Percentiles rank a stretch among this genome's conserved stretches.
Conservation (phyloP, 2,888 invertebrate genomes). For the Drosophila mercatorum region DNA sequence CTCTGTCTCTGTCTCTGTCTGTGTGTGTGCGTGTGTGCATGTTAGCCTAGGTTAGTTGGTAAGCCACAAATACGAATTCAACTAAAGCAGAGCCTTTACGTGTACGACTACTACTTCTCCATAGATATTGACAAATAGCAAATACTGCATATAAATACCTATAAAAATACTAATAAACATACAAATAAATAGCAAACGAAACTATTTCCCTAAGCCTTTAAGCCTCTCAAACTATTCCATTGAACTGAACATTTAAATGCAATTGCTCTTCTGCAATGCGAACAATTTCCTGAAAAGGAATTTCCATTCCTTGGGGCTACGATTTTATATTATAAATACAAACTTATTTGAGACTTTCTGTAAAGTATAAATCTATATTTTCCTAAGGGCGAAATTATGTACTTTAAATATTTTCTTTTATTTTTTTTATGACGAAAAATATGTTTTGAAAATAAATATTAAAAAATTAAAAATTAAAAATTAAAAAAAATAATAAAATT, state of each 20-base stretch:
- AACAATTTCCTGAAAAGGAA: neutral
- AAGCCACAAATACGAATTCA: conserved; percentile 33
- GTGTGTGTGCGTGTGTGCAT: conserved; percentile 8
- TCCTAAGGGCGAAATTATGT: no score
- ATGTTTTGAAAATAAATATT: no score
- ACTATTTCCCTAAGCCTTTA: conserved; percentile 3
- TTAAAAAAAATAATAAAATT: no score
- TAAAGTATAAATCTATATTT: no score
- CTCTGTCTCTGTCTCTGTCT: conserved; percentile 12
- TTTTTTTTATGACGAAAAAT: no score
- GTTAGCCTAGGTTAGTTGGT: conserved; percentile 24
- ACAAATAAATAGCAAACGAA: neutral
- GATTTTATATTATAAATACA: neutral
- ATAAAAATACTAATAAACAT: conserved; percentile 1
- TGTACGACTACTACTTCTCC: conserved; percentile 35
- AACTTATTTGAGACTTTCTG: neutral
- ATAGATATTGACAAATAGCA: conserved; percentile 33
- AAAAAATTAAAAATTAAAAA: no score
- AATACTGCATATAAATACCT: conserved; percentile 10
- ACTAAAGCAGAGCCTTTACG: conserved; percentile 30
- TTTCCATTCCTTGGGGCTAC: neutral
- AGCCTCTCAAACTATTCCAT: neutral
- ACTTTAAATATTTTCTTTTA: no score
- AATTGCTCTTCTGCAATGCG: neutral
- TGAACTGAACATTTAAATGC: neutral